Percentiles rank a stretch among this genome's conserved stretches.
These are phyloP conservation scores for Parazoanthus atlanticus DNA, from an alignment of 92 coral and sea anemone species.

Conservation along the genomic window DNA sequence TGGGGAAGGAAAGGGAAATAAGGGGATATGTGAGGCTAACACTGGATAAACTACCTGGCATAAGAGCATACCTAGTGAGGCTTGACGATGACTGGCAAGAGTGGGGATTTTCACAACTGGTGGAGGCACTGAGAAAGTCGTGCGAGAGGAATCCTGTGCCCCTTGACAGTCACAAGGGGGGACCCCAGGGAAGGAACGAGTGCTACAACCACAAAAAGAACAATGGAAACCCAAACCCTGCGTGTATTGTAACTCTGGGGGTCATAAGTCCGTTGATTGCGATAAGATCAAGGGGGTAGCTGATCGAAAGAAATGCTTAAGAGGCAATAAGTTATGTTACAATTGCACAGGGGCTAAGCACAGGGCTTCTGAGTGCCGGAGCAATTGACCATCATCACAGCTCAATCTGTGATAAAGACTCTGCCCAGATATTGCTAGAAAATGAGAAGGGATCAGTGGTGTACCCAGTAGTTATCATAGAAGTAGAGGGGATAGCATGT, in stretches of 20 bases:
- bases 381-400: conserved; percentile 62
- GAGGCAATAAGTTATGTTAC: conserved; percentile 54
- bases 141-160: conserved; percentile 39
- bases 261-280: conserved; percentile 61
- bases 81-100: conserved; percentile 42
- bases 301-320: conserved; percentile 48
- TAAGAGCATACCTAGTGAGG: conserved; percentile 54
- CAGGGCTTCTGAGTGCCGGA: conserved; percentile 57
- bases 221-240: conserved; percentile 54
- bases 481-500: conserved; percentile 66
- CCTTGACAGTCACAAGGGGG: conserved; percentile 22
- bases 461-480: conserved; percentile 62
- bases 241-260: conserved; percentile 56
- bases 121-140: conserved; percentile 49
- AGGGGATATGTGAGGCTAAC: conserved; percentile 20
- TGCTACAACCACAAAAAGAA: conserved; percentile 52
- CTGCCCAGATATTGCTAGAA: conserved; percentile 54
- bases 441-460: conserved; percentile 49
- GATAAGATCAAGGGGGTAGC: conserved; percentile 59
- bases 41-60: conserved; percentile 52
- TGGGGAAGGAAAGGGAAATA: conserved; percentile 40
- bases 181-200: conserved; percentile 41
- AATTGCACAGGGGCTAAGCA: conserved; percentile 68
- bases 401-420: conserved; percentile 59
- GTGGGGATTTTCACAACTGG: conserved; percentile 49